Evolutionary conservation across 2,797 vertebrate genomes (phyloP).

Genomic region (Thunnus albacares): DNA sequence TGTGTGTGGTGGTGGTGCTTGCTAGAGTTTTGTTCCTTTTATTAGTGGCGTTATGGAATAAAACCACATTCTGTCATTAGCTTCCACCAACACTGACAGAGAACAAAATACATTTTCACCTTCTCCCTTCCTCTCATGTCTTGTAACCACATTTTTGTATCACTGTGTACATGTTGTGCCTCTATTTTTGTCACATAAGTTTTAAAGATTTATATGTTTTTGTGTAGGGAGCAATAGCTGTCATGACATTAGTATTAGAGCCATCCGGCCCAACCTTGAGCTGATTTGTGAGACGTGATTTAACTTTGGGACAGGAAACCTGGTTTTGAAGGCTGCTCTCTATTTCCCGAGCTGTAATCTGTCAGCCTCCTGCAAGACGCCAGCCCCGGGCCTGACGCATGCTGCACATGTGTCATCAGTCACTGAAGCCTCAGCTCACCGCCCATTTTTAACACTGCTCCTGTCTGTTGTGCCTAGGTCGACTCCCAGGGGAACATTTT

Average conservation of each 20-base stretch:
- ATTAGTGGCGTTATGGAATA: not conserved
- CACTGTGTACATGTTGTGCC: conserved; percentile 31
- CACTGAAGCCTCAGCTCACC: conserved; percentile 22
- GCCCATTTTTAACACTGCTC: conserved; percentile 51
- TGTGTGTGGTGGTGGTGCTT: not conserved
- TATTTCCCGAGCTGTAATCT: conserved; percentile 55
- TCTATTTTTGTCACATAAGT: conserved; percentile 32
- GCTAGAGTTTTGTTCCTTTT: not conserved
- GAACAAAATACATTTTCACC: conserved; percentile 4
- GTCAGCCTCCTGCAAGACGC: conserved; percentile 41
- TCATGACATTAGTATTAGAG: conserved; percentile 46
- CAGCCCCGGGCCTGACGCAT: conserved; percentile 25
- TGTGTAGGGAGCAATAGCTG: conserved; percentile 46
- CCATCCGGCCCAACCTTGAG: conserved; percentile 63
- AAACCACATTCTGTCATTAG: not conserved
- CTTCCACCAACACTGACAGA: not conserved
- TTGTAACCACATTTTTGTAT: conserved; percentile 18
- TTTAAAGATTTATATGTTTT: conserved; percentile 65
- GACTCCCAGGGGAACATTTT: conserved; percentile 97
- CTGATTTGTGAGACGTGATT: conserved; percentile 74
- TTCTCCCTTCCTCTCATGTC: conserved; percentile 37
- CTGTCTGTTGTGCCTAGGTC: conserved; percentile 85
- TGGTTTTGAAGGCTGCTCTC: conserved; percentile 58
- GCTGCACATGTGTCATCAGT: conserved; percentile 64
- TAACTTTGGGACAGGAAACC: conserved; percentile 65